Conservation (phyloP, 2,113 vertebrate genomes). For the Mola mola region DNA sequence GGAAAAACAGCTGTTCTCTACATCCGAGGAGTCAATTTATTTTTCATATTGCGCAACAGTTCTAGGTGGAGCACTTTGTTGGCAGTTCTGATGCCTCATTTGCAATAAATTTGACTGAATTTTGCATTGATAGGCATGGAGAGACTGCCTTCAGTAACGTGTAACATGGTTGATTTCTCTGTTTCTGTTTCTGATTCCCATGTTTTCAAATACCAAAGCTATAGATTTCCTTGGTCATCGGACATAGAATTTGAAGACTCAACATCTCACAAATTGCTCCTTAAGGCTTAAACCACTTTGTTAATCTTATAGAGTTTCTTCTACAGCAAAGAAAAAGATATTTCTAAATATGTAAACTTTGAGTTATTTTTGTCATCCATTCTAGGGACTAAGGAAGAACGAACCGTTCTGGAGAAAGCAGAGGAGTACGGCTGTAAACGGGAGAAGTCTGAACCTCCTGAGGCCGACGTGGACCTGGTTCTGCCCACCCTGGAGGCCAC, state of each 20-base stretch:
- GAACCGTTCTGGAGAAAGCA: conserved; percentile 88
- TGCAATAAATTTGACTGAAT: no score
- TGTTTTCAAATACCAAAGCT: not conserved
- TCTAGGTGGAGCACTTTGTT: no score
- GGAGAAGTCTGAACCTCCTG: conserved; percentile 53
- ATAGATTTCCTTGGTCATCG: no score
- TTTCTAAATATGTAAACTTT: not conserved
- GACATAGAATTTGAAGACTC: no score
- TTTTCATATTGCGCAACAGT: not conserved
- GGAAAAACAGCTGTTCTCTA: no score
- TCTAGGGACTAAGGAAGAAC: conserved; percentile 89
- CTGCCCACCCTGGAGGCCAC: conserved; percentile 81
- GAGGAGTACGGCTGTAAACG: conserved; percentile 87
- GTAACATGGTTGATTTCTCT: not conserved
- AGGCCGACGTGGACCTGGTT: conserved; percentile 83
- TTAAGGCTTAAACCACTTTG: no score
- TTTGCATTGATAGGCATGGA: not conserved
- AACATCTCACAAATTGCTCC: no score
- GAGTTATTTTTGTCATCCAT: not conserved
- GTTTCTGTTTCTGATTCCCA: no score
- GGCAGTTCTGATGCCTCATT: no score
- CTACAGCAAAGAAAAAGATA: no score
- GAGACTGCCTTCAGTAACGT: not conserved
- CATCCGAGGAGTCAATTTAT: not conserved
- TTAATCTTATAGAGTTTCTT: no score